Evolutionary conservation across 2,113 vertebrate species (phyloP), one percentile per base, ranked within the genome.

Genomic region (Eleginops maclovinus): DNA sequence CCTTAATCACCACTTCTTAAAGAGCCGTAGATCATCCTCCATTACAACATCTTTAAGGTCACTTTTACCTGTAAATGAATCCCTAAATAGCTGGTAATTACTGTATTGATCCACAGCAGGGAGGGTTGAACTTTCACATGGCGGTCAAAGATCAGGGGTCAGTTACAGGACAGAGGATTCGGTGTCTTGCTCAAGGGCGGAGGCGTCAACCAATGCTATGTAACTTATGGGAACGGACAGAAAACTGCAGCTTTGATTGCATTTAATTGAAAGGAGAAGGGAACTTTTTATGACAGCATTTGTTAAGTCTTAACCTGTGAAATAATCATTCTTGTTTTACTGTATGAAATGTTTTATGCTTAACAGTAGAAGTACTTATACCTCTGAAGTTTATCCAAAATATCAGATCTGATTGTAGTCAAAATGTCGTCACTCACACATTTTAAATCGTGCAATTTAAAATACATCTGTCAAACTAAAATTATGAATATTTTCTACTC

Each of bases 71-170:
- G 65, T 21, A 26, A 40, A 19, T 22, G 13, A 26, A 0, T 26
- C 28, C 28, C 4, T 3, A 12, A 19, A 36, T 58, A 31, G 26
- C 31, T 40, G 17, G 19, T 59, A n/a, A n/a, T 19, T 28, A 59
- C 31, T 59, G 12, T 36, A 40, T 36, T 74, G 72, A 46, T 43
- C 55, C 17, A 17, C 53, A 5, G 0, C 49, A 17, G 2, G 10
- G n/a, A 12, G 14, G 50, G 12, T 63, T 47, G 15, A 40, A 26
- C 11, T 40, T 15, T 50, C 17, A 31, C 53, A n/a, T 22, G 24
- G 44, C 28, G 62, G 62, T 65, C 63, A 43, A 5, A 56, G 75
- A 50, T 72, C 67, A 64, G 13, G 50, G 63, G 78, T 74, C 70
- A 36, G 28, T 10, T 10, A 50, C 21, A 51, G 31, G 50, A 3